Evolutionary conservation across 2,113 vertebrate species (phyloP), one percentile per base, ranked within the genome.

Genomic region (Macaca fascicularis): DNA sequence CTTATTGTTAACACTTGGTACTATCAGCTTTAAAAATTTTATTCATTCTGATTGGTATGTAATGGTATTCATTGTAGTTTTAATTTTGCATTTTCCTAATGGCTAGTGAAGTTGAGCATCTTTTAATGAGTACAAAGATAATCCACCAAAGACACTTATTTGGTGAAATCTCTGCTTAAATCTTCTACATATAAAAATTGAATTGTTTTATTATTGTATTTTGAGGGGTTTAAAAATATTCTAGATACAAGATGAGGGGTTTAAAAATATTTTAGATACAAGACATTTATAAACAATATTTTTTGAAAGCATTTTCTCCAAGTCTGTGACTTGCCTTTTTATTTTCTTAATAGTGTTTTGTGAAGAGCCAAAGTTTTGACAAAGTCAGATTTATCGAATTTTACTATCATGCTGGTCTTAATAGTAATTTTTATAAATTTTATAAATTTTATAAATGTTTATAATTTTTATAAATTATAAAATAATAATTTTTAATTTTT

Each of bases 41-140:
- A 80, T 72, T 32, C 43, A 55, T 48, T 79, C 45, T 72, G 74
- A 48, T 55, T 64, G 55, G 0, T 64, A 13, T 45, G 32, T 32
- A 64, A 25, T 67, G 38, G 25, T 90, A 86, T 45, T 25, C 27
- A 27, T 48, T 72, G 3, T 96, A 38, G n/a, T 72, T 89, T 83
- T 90, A 64, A 72, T 92, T 85, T 93, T 90, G 45, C 72, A 52
- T 78, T 83, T 91, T 76, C 32, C 30, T 82, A 70, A 90, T 86
- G 45, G 75, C 8, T 67, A 25, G 40, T 90, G 40, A 55, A 72
- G 48, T 19, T 50, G 52, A 50, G 12, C 22, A 30, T 83, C 50
- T 92, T 76, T 79, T 78, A 72, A 86, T 76, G 59, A 94, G 17
- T 1, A 61, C 70, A 38, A n/a, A 61, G 22, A 25, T 61, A 89